Conservation (phyloP, 2,888 invertebrate species). For the Melinaea menophilus region DNA sequence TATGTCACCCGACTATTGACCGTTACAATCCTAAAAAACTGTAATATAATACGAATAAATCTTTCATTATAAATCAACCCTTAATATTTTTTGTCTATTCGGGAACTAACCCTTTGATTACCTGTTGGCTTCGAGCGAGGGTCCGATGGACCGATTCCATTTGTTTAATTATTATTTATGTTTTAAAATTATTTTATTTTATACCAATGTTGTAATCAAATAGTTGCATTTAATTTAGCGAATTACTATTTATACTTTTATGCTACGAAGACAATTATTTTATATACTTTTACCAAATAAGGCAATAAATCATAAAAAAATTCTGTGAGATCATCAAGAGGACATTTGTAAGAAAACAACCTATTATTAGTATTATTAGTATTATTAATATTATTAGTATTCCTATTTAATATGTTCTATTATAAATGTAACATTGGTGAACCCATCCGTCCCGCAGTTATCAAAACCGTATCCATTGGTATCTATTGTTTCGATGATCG, state of each 20-base stretch:
- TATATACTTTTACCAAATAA: background rate
- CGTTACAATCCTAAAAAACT: slow-evolving; percentile 45
- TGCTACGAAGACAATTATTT: too few species aligned
- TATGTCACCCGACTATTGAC: slow-evolving; percentile 38
- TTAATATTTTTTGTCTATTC: slow-evolving; percentile 54
- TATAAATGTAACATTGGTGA: background rate
- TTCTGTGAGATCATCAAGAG: too few species aligned
- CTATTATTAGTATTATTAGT: background rate
- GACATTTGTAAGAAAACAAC: background rate
- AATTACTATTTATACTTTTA: background rate
- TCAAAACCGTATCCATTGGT: slow-evolving; percentile 17
- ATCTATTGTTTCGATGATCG: slow-evolving; percentile 28
- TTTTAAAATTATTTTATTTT: background rate
- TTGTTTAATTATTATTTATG: slow-evolving; percentile 5
- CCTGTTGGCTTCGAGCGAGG: slow-evolving; percentile 56
- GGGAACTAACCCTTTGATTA: slow-evolving; percentile 66
- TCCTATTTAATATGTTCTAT: background rate
- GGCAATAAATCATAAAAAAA: too few species aligned
- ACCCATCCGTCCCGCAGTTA: slow-evolving; percentile 2
- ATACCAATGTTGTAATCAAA: background rate
- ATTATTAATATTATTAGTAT: background rate
- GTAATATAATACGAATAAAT: slow-evolving; percentile 51
- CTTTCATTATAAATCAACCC: slow-evolving; percentile 58
- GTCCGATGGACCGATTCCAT: slow-evolving; percentile 19
- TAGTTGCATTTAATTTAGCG: slow-evolving; percentile 17